Percentiles rank a stretch among this genome's conserved stretches.
Evolutionary conservation across 2,888 invertebrate species (phyloP).

Genomic region (Allygus modestus): DNA sequence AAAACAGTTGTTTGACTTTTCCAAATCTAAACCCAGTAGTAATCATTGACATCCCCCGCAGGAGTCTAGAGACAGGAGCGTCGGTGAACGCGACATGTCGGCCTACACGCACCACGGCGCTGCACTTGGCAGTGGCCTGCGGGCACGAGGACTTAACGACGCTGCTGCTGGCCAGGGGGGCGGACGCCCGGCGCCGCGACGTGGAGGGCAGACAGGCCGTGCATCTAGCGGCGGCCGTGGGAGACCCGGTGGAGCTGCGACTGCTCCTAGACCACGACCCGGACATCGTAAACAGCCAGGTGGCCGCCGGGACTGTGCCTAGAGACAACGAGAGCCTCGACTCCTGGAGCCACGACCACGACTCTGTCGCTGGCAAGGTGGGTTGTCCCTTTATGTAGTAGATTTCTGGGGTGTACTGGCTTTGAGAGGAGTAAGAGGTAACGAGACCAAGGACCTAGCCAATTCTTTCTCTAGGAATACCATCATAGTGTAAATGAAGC

Average conservation of each 20-base stretch:
- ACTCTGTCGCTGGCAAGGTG: conserved; percentile 56
- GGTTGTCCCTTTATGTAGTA: not conserved
- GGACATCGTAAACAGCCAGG: conserved; percentile 35
- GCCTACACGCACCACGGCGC: conserved; percentile 75
- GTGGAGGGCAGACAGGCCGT: conserved; percentile 76
- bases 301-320: conserved; percentile 46
- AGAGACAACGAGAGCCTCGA: conserved; percentile 74
- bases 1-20: no score
- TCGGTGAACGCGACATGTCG: conserved; percentile 77
- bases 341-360: conserved; percentile 76
- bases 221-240: conserved; percentile 77
- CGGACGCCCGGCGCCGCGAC: conserved; percentile 75
- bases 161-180: conserved; percentile 75
- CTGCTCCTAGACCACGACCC: conserved; percentile 53
- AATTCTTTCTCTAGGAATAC: no score
- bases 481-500: no score
- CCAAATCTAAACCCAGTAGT: no score
- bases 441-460: no score
- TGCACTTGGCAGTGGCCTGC: conserved; percentile 74
- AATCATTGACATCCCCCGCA: no score
- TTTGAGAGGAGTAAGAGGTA: no score
- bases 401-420: no score
- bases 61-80: conserved; percentile 73
- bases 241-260: conserved; percentile 72
- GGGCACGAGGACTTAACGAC: conserved; percentile 75